phyloP scores from a whole-genome alignment of 2,113 vertebrate species.

The Callospermophilus lateralis region DNA sequence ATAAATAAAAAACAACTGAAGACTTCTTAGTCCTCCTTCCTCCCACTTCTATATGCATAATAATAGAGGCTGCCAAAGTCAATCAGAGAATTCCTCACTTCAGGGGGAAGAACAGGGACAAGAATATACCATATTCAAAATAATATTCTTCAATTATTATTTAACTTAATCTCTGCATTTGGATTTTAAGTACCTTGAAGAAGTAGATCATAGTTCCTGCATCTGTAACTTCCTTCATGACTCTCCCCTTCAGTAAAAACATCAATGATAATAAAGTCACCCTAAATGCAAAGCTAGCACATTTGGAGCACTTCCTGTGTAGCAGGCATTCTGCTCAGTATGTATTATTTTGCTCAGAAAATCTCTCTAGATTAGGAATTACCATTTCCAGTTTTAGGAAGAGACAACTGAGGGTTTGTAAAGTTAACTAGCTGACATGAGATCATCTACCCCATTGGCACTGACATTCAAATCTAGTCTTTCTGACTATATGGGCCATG shows the following conservation, averaged over 20 bases:
- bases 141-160: neutral
- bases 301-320: neutral
- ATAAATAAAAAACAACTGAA: neutral
- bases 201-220: neutral
- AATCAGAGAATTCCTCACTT: neutral
- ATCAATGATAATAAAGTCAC: neutral
- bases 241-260: neutral
- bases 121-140: neutral
- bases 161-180: slow-evolving; percentile 4
- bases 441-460: neutral
- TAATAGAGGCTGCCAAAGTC: neutral
- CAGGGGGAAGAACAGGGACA: neutral
- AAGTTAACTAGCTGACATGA: neutral
- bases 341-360: slow-evolving; percentile 22
- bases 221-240: neutral
- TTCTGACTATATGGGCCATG: neutral
- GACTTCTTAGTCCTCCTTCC: neutral
- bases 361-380: neutral
- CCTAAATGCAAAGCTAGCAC: neutral
- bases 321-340: neutral
- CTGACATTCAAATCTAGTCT: neutral
- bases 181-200: slow-evolving; percentile 8
- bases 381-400: slow-evolving; percentile 2
- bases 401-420: neutral
- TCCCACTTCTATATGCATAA: neutral